Evolutionary conservation across 2,113 vertebrate genomes (phyloP), one percentile per base, ranked within the genome.

Genomic region (Gallinago paraguaiae): DNA sequence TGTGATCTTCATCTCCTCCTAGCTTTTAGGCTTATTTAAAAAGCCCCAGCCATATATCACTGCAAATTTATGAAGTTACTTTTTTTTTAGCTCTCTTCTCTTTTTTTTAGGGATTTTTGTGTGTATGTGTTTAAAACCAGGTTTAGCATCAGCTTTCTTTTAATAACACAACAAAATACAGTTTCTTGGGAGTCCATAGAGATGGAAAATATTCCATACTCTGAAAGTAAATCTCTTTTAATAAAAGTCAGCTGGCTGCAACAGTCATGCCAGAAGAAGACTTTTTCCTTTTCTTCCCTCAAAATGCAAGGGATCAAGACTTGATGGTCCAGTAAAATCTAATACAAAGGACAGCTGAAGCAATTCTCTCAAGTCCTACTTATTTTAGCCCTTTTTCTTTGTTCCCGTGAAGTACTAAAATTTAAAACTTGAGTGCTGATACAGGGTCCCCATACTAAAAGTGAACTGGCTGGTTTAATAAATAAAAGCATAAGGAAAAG

Each of bases 261-360:
- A 22, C 22, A 4, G 7, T 57, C 6, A 53, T 14, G 5, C 13
- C 6, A 3, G 46, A 72, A 41, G 41, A 85, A 41, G 17, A 28
- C 22, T 53, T 45, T 17, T 7, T 2, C 6, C 0, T 59, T 77
- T 56, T 78, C 43, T 93, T 92, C 5, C 7, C 6, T 64, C 20
- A 79, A 56, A 86, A 48, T 17, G 1, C 6, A 72, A 72, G 8
- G 24, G 71, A 76, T 37, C 10, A 37, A 68, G 33, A 78, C 9
- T 60, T 54, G 23, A 24, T 4, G 71, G 3, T n/a, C 8, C 24
- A 37, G 24, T 48, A 54, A 65, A 82, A 79, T 33, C 0, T 0
- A 74, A 63, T 7, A 46, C 3, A 84, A 75, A 75, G 8, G 12
- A 17, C 30, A 7, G 54, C 24, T 30, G 31, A 41, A 53, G 13